phyloP scores from a whole-genome alignment of 2,797 vertebrate genomes.

The Babyrousa celebensis region DNA sequence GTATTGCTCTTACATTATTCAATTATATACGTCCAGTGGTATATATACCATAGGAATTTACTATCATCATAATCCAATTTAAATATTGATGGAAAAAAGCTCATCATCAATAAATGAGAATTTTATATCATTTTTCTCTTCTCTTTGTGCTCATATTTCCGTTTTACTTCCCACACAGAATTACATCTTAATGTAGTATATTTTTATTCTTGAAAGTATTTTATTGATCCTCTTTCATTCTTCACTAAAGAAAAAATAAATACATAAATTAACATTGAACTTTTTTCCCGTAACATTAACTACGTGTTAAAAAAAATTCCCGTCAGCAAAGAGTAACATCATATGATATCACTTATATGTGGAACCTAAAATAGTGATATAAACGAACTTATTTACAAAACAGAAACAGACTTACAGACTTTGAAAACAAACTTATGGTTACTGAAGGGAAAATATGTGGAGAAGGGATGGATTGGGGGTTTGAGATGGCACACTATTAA shows the following conservation, averaged over 20 bases:
- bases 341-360: too few species aligned
- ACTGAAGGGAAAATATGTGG: too few species aligned
- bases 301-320: not conserved
- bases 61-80: not conserved
- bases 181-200: not conserved
- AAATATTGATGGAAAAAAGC: not conserved
- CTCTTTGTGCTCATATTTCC: not conserved
- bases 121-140: conserved; percentile 19
- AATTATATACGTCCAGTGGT: not conserved
- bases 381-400: too few species aligned
- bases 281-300: not conserved
- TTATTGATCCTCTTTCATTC: not conserved
- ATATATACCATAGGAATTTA: not conserved
- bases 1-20: not conserved
- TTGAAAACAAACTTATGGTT: too few species aligned
- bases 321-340: too few species aligned
- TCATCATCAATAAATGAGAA: not conserved
- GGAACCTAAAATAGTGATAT: too few species aligned
- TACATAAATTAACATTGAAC: not conserved
- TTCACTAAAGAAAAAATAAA: not conserved
- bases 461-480: too few species aligned
- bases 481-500: too few species aligned
- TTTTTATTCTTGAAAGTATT: conserved; percentile 38
- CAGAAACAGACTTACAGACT: too few species aligned
- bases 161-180: not conserved